Evolutionary conservation across 2,113 vertebrate species (phyloP).

Genomic region (Peromyscus polionotus): DNA sequence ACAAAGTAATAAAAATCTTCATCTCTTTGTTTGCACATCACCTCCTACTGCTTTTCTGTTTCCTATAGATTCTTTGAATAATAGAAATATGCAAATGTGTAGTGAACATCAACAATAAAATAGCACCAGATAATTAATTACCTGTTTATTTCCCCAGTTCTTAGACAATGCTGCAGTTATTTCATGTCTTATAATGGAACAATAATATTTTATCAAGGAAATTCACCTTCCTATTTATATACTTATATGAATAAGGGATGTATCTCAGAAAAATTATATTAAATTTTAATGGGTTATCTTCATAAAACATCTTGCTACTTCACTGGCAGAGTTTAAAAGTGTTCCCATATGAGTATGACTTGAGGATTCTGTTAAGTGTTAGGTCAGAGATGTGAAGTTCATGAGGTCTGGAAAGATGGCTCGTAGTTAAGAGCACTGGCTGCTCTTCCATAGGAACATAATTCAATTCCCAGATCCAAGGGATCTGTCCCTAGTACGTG

Average conservation of each 20-base stretch:
- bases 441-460: neutral
- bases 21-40: neutral
- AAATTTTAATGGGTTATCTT: neutral
- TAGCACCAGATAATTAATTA: neutral
- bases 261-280: neutral
- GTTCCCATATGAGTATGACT: neutral
- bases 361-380: neutral
- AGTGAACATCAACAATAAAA: neutral
- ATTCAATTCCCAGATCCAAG: neutral
- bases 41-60: neutral
- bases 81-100: neutral
- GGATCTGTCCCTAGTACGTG: no score
- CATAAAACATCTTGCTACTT: neutral
- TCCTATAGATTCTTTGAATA: neutral
- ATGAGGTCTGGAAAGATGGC: neutral
- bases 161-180: neutral
- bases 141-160: neutral
- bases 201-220: neutral
- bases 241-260: neutral
- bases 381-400: neutral
- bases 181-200: neutral
- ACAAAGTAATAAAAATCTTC: neutral
- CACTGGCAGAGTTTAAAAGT: neutral
- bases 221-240: neutral
- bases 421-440: neutral